A percentile compares a stretch with the other conserved stretches of the same genome.
These are phyloP conservation scores for Caloenas nicobarica DNA, from an alignment of 2,113 vertebrate species.

Conservation along the genomic window DNA sequence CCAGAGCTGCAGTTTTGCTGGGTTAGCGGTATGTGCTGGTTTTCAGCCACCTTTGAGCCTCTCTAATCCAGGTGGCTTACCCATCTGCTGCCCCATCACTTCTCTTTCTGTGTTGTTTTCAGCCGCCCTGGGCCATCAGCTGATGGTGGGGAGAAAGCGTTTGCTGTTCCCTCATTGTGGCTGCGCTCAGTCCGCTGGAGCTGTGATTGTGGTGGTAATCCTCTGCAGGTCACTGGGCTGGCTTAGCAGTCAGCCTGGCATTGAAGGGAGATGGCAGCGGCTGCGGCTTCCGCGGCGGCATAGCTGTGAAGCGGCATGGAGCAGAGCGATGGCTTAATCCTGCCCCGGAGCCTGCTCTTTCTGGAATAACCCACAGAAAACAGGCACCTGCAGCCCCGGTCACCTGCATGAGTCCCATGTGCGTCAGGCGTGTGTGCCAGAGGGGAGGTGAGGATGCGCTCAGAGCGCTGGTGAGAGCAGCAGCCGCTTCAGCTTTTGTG, in stretches of 20 bases:
- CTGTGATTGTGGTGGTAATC: constrained; percentile 42
- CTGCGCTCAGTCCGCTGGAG: not conserved
- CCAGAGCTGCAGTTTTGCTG: constrained; percentile 26
- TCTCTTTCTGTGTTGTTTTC: constrained; percentile 17
- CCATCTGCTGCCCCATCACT: constrained; percentile 31
- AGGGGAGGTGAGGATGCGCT: not conserved
- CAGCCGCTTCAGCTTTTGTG: not conserved
- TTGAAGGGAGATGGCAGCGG: not conserved
- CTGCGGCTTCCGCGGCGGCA: fast-evolving
- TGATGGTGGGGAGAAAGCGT: not conserved
- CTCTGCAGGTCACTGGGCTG: not conserved
- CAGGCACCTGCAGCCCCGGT: fast-evolving
- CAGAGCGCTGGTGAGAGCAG: not conserved
- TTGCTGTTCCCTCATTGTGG: constrained; percentile 17
- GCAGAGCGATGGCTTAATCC: not conserved
- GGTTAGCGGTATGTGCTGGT: not conserved
- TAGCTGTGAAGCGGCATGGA: not conserved
- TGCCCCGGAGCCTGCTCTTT: not conserved
- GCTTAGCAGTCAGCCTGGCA: not conserved
- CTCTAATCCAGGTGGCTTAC: constrained; percentile 15
- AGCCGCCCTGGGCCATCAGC: not conserved
- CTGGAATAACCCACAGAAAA: not conserved
- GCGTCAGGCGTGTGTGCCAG: not conserved
- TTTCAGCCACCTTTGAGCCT: not conserved
- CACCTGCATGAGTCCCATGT: fast-evolving